phyloP scores from a whole-genome alignment of 2,113 vertebrate species.

The Myodes glareolus region DNA sequence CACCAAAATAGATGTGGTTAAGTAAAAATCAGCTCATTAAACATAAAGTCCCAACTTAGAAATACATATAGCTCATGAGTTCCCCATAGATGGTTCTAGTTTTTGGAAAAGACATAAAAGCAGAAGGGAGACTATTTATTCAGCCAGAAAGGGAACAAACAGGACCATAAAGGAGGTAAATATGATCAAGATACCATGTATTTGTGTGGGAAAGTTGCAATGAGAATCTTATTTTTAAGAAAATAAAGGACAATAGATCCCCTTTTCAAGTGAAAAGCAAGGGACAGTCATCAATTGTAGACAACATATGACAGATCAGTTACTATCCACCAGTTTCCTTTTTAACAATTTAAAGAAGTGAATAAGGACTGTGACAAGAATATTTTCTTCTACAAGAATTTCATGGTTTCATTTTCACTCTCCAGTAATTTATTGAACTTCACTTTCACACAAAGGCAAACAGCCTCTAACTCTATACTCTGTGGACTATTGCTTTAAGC shows the following conservation, averaged over 20 bases:
- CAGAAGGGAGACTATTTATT: neutral
- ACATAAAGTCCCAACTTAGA: neutral
- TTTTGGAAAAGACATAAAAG: neutral
- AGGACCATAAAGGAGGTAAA: fast-evolving
- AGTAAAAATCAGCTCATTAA: neutral
- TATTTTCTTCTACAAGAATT: neutral
- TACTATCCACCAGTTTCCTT: neutral
- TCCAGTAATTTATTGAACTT: neutral
- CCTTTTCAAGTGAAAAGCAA: no score
- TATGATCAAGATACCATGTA: neutral
- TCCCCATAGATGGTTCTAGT: neutral
- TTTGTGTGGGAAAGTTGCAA: neutral
- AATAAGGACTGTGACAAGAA: neutral
- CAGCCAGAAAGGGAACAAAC: neutral
- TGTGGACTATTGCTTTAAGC: neutral
- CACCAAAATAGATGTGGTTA: neutral
- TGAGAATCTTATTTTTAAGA: neutral
- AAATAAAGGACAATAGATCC: neutral
- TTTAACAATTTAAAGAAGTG: neutral
- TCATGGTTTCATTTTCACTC: neutral
- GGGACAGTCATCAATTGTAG: no score
- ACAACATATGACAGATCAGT: neutral
- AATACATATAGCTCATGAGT: neutral
- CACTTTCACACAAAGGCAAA: neutral
- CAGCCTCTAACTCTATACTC: neutral